Percentiles rank a stretch among this genome's conserved stretches.
Evolutionary conservation across 2,797 vertebrate genomes (phyloP).

Genomic region (Limosa lapponica): DNA sequence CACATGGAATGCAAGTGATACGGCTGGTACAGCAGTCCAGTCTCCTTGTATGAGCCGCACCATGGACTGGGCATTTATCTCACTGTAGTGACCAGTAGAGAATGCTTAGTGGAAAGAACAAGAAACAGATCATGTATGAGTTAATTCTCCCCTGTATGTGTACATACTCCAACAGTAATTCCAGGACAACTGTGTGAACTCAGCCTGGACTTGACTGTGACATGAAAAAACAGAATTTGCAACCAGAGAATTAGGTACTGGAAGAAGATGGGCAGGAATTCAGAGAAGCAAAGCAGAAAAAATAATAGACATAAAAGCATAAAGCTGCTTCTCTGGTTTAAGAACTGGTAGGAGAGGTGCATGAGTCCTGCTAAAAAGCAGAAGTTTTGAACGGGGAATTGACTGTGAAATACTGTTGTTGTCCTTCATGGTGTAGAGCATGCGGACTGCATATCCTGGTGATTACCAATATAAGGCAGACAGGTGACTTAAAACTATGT

Average conservation of each 20-base stretch:
- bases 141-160: neutral
- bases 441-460: neutral
- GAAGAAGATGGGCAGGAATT: neutral
- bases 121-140: neutral
- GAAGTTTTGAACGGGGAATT: neutral
- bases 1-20: neutral
- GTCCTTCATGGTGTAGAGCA: neutral
- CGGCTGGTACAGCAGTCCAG: neutral
- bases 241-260: neutral
- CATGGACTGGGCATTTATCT: neutral
- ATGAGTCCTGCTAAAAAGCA: neutral
- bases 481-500: neutral
- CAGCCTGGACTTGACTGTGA: neutral
- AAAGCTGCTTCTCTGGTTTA: neutral
- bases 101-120: neutral
- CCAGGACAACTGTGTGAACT: neutral
- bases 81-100: neutral
- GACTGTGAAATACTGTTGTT: neutral
- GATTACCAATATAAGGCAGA: neutral
- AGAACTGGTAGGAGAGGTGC: neutral
- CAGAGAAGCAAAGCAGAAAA: neutral
- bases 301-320: neutral
- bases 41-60: neutral
- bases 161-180: neutral
- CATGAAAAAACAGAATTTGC: neutral